Evolutionary conservation across 2,888 invertebrate genomes (phyloP), one percentile per base, ranked within the genome.

Genomic region (Acronicta leporina): DNA sequence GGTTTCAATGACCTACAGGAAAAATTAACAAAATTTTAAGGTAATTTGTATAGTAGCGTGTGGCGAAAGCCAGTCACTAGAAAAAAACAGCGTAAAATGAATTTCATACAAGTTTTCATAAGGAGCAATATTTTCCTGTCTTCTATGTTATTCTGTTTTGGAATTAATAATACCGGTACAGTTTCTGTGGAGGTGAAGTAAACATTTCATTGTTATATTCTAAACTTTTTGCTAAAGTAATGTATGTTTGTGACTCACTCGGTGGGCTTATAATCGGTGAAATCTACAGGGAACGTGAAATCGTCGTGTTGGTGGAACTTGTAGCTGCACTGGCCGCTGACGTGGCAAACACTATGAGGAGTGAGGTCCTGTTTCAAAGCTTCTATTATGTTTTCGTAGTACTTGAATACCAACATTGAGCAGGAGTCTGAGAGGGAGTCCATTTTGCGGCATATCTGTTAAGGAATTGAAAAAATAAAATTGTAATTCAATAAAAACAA

Each of bases 371-470:
- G 87, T 75, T 95, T 90, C 4, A 97, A 74, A 54, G 96, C 96
- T 7, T 92, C 88, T 69, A 97, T 96, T 60, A 98, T 96, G 46
- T 96, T 95, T 78, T 96, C 96, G 90, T 97, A 97, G 86, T 98
- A 95, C 16, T 95, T 96, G 63, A 97, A 92, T 33, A 97, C 95
- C 13, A 97, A 95, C 83, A 96, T 96, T 44, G 97, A 95, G 83
- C 98, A 98, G 9, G 96, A 96, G 89, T 98, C 98, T 0, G 97
- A 97, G 45, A 97, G 96, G 4, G 96, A 96, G 51, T 96, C 96
- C 82, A 97, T 87, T 59, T 95, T 91, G 46, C 97, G 96, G 87
- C 98, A 98, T 1, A 95, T 79, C 94, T 80, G 94, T 11, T 13
- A 16, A 51, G 20, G 0, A 1, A 7, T 27, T 27, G 6, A 27